Base-by-base conservation (phyloP, 2,113 vertebrate species). In the Notarius quadriscutis region DNA sequence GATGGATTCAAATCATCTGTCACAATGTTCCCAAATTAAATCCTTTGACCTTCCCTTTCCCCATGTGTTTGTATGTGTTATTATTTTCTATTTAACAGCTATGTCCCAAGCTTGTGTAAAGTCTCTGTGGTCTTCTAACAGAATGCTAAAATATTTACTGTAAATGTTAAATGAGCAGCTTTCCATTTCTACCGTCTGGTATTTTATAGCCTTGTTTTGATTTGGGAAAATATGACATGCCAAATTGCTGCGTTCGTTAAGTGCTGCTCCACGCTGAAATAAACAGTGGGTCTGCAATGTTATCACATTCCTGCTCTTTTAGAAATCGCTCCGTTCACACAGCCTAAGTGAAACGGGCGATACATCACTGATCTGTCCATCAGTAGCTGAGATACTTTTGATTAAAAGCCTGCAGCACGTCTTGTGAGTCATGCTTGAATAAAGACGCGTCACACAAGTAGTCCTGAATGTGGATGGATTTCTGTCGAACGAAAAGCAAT, bases 301-400 rank as follows among this genome's bases (percentile, higher is more conserved):
- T 30, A 79, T 65, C 58, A 86, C 84, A 62, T 60, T 58, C 55
- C 48, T 27, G 25, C 74, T 63, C 55, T 50, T 41, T 72, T 85
- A 48, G 7, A 62, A 63, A 25, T 62, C 57, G 63, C n/a, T 65
- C 60, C 58, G 51, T 77, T 63, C 41, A 65, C 11, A 65, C 74
- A 75, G 53, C 15, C 25, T 6, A 30, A 78, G 17, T 51, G 84
- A 65, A 86, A 65, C 12, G 4, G 22, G 9, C 53, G 72, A 86
- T 86, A n/a, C 65, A 78, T 78, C 41, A 85, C 41, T 51, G 58
- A 63, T 79, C 74, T 77, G 58, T 62, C 84, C 60, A 51, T 83
- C 60, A 78, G 57, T 20, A 41, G 72, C 58, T 50, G 9, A 18
- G 71, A 15, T 4, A 7, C 63, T 1, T 14, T 30, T 62, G 77